phyloP scores from a whole-genome alignment of 1,140 invertebrate species.

The Diuraphis noxia region DNA sequence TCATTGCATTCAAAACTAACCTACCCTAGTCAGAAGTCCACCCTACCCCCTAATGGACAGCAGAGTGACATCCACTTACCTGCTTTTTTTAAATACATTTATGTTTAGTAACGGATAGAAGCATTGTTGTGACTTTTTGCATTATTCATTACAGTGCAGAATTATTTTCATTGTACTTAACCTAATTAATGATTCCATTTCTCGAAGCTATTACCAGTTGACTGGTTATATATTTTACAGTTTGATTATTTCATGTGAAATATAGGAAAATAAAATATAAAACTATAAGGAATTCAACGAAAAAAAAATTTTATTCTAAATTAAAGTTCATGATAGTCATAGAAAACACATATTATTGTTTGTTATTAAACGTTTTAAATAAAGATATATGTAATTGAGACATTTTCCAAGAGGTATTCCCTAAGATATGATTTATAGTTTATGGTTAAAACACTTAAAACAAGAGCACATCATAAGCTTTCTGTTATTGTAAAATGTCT shows the following conservation, averaged over 20 bases:
- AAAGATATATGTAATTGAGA: neutral
- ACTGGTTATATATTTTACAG: neutral
- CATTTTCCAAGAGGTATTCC: neutral
- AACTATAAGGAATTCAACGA: neutral
- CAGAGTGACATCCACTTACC: rapidly evolving
- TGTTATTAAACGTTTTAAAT: neutral
- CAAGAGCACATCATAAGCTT: neutral
- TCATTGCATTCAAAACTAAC: too few species aligned
- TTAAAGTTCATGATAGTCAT: neutral
- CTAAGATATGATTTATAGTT: neutral
- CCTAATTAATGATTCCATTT: neutral
- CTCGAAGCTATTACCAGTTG: neutral
- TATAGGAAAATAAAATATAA: neutral
- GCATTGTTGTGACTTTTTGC: neutral
- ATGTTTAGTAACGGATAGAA: too few species aligned
- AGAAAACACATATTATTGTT: neutral
- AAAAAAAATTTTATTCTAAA: neutral
- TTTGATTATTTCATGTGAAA: neutral
- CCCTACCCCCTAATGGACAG: too few species aligned
- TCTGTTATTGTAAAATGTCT: neutral
- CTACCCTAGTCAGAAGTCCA: too few species aligned
- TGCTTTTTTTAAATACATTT: too few species aligned
- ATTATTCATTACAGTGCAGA: neutral
- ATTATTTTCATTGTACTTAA: neutral
- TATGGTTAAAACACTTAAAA: too few species aligned